These are phyloP conservation scores for Melinaea marsaeus DNA, from an alignment of 2,888 invertebrate genomes.

Conservation along the genomic window DNA sequence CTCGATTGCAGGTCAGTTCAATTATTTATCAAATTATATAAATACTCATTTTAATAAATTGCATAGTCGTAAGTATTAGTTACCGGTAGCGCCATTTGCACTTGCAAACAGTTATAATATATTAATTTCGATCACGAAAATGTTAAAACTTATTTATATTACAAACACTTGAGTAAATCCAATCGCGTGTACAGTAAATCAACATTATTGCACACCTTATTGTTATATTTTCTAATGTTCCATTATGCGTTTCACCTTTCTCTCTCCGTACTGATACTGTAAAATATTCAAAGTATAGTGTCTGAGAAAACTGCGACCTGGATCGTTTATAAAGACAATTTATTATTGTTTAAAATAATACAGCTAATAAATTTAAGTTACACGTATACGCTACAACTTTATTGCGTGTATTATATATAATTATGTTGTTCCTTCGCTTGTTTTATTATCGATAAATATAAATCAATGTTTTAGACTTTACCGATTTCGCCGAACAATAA, in stretches of 20 bases:
- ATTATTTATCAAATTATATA: slow-evolving; percentile 21
- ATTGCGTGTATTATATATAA: slow-evolving; percentile 21
- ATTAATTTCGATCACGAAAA: background rate
- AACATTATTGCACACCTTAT: slow-evolving; percentile 22
- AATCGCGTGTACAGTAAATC: slow-evolving; percentile 21
- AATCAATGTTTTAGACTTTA: background rate
- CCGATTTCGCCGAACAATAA: background rate
- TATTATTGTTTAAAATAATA: slow-evolving; percentile 34
- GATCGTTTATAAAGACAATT: slow-evolving; percentile 30
- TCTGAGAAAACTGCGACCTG: slow-evolving; percentile 30
- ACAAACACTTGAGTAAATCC: slow-evolving; percentile 17
- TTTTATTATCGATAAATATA: slow-evolving; percentile 5
- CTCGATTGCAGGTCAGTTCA: slow-evolving; percentile 91
- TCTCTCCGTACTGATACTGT: slow-evolving; percentile 43
- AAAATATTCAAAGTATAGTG: slow-evolving; percentile 42
- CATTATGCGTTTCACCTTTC: slow-evolving; percentile 24
- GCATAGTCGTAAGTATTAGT: background rate
- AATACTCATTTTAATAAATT: slow-evolving; percentile 2
- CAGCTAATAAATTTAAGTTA: slow-evolving; percentile 21
- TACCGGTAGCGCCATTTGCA: background rate
- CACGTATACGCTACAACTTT: slow-evolving; percentile 20
- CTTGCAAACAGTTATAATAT: background rate
- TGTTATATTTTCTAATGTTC: slow-evolving; percentile 28
- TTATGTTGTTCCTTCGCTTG: slow-evolving; percentile 10
- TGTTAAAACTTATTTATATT: slow-evolving; percentile 12